phyloP scores from a whole-genome alignment of 2,113 vertebrate genomes.

The Raja brachyura region DNA sequence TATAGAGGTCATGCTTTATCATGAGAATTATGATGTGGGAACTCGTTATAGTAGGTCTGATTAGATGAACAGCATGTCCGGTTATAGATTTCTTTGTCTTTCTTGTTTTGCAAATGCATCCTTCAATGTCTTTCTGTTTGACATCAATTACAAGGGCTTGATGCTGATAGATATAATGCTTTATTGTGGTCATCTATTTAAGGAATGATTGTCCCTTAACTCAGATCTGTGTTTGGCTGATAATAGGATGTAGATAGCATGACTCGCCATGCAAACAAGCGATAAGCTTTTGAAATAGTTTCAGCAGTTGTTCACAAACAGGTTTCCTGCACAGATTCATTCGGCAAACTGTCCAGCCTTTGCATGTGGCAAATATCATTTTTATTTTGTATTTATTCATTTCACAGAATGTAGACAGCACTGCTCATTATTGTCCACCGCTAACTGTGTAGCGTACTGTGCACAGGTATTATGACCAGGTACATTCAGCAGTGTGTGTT shows the following conservation, averaged over 20 bases:
- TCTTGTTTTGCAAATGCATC: conserved; percentile 25
- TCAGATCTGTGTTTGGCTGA: conserved; percentile 32
- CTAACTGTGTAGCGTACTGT: too few species aligned
- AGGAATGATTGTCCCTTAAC: conserved; percentile 7
- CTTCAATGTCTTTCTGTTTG: conserved; percentile 21
- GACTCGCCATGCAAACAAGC: neutral
- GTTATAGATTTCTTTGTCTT: conserved; percentile 25
- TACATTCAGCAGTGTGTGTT: too few species aligned
- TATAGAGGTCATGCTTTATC: neutral
- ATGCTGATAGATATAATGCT: conserved; percentile 19
- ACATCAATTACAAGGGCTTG: conserved; percentile 5
- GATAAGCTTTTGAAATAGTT: conserved; percentile 8
- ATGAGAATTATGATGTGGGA: neutral
- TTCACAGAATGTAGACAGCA: too few species aligned
- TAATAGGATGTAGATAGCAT: conserved; percentile 22
- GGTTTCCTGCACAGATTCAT: neutral
- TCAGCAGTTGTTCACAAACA: conserved; percentile 10
- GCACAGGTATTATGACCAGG: too few species aligned
- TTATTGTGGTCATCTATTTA: conserved; percentile 12
- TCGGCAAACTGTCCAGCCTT: neutral
- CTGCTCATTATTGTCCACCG: neutral
- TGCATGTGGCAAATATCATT: neutral
- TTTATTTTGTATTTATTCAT: neutral
- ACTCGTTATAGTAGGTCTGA: neutral
- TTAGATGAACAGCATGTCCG: conserved; percentile 14